Base-by-base conservation (phyloP, 2,888 invertebrate genomes). In the Oscheius sp. region DNA sequence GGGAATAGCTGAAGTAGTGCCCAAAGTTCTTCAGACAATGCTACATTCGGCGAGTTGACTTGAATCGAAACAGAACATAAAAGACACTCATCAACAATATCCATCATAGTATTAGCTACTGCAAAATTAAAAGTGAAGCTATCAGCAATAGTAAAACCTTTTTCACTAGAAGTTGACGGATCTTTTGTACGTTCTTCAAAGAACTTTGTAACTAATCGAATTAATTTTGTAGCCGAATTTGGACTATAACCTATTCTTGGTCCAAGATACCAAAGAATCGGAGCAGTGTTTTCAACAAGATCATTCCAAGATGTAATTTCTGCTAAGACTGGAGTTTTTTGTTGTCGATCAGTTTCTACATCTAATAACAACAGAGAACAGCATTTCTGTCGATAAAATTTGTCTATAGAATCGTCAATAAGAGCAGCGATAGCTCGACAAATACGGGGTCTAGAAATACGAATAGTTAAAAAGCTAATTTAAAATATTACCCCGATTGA, bases 1-100 rank as follows among this genome's bases (percentile, higher is more conserved):
- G 88, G 87, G 71, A 88, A 86, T 12, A 83, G 73, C 71, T 84
- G 86, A 41, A 89, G 88, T 56, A 97, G 90, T 51, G 91, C 91
- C 92, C 97, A 98, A 71, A 98, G 59, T 87, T 97, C 95, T 87
- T 98, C 96, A 2, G 95, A 93, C 87, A 97, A 91, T 80, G 94
- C 94, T 86, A 95, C 95, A 87, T 97, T 97, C 81, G 93, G 92
- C 77, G 94, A 94, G 89, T 95, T 90, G 80, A 94, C 91, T 0
- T 94, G 93, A 24, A 98, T 89, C 0, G 95, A 93, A 22, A 97
- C 89, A 0, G 94, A 91, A 0, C 98, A 97, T 71, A 99, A 88
- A 71, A 99, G 90, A 1, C 93, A 92, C 49, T 93, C 91, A 86
- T 97, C 96, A 61, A 80, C 66, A 12, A 82, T 67, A 57, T 76